Evolutionary conservation across 2,888 invertebrate genomes (phyloP).

Genomic region (Eupithecia exiguata): DNA sequence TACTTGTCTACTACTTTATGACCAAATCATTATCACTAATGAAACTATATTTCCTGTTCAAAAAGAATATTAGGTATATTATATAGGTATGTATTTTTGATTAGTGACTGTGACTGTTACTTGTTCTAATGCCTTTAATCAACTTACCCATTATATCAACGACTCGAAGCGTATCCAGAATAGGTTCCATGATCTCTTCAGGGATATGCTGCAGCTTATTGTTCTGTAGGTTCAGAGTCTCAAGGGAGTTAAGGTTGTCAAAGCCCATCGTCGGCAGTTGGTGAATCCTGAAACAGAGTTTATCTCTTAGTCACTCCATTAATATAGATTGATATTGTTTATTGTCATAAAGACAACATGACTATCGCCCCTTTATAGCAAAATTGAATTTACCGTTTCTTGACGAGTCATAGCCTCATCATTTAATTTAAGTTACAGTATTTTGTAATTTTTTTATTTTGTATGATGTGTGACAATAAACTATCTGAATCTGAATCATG

Average conservation of each 20-base stretch:
- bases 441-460: too few species aligned
- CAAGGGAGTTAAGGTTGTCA: conserved; percentile 94
- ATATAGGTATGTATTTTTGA: not conserved
- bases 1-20: too few species aligned
- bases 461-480: too few species aligned
- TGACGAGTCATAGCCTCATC: too few species aligned
- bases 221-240: conserved; percentile 94
- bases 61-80: too few species aligned
- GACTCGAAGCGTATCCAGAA: conserved; percentile 92
- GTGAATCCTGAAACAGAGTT: conserved; percentile 87
- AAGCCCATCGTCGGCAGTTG: conserved; percentile 92
- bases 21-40: too few species aligned
- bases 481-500: too few species aligned
- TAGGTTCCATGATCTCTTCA: conserved; percentile 94
- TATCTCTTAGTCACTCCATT: not conserved
- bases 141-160: conserved; percentile 93
- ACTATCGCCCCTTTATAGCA: too few species aligned
- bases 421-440: too few species aligned
- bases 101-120: not conserved
- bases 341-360: too few species aligned
- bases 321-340: too few species aligned
- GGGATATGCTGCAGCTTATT: conserved; percentile 92
- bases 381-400: too few species aligned
- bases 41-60: not conserved
- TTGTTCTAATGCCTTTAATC: not conserved